Conservation (phyloP, 2,113 vertebrate genomes). For the Thymallus thymallus region DNA sequence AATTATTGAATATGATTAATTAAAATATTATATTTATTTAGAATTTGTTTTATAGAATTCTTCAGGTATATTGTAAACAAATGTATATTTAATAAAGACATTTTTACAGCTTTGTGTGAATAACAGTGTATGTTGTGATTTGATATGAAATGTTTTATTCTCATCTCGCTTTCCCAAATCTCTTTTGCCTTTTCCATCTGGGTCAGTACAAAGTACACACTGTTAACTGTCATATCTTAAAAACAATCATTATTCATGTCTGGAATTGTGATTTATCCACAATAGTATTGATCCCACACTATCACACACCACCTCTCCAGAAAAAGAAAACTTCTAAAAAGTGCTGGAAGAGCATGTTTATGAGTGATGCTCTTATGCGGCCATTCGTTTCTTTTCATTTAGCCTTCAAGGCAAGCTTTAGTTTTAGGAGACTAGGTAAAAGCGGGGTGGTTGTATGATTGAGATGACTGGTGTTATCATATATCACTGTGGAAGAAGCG, state of each 20-base stretch:
- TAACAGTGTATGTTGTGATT: no score
- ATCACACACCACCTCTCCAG: no score
- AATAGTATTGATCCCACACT: no score
- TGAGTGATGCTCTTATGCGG: conserved; percentile 4
- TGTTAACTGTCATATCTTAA: not conserved
- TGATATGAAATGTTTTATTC: no score
- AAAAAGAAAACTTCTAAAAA: not conserved
- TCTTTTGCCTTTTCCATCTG: no score
- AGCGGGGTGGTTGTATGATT: conserved; percentile 4
- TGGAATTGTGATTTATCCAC: no score
- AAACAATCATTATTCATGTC: no score
- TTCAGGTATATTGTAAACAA: conserved; percentile 82
- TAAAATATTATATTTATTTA: conserved; percentile 72
- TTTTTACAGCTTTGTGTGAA: conserved; percentile 81
- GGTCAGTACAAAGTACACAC: no score
- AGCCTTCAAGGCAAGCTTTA: not conserved
- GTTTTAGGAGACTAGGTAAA: not conserved
- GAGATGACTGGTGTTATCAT: conserved; percentile 12
- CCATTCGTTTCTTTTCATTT: conserved; percentile 1
- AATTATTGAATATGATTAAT: conserved; percentile 32
- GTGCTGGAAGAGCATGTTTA: conserved; percentile 1
- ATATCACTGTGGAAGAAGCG: conserved; percentile 5
- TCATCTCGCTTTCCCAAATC: no score
- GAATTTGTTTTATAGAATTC: conserved; percentile 80
- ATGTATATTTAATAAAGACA: conserved; percentile 85